phyloP scores from a whole-genome alignment of 2,113 vertebrate species.

The Platysteira castanea region DNA sequence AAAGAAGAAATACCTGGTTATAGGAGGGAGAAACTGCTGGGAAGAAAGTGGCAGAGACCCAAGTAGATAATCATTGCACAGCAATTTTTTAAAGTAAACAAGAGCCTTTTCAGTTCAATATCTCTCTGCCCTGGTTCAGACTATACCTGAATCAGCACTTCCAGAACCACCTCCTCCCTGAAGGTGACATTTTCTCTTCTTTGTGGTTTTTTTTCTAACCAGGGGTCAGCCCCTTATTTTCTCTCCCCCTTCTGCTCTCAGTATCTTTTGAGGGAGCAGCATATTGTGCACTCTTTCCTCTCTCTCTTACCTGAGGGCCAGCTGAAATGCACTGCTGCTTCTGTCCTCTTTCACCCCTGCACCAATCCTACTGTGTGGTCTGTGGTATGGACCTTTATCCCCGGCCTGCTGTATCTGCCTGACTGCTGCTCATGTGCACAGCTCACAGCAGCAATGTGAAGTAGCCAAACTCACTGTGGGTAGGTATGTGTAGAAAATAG shows the following conservation, averaged over 20 bases:
- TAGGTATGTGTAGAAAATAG: background rate
- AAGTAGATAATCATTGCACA: background rate
- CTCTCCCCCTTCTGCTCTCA: background rate
- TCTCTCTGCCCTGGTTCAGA: background rate
- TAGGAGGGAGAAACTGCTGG: background rate
- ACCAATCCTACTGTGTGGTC: background rate
- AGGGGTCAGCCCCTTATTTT: background rate
- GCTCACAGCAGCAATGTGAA: background rate
- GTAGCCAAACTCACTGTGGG: background rate
- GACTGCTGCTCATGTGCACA: background rate
- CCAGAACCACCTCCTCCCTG: background rate
- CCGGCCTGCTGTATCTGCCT: background rate
- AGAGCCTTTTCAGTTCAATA: background rate
- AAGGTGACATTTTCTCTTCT: constrained; percentile 7
- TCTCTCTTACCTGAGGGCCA: background rate
- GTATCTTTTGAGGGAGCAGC: background rate
- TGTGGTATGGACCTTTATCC: background rate
- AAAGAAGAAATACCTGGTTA: background rate
- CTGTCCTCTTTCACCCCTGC: background rate
- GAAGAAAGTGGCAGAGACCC: constrained; percentile 16
- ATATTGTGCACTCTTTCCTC: background rate
- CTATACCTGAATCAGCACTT: constrained; percentile 15
- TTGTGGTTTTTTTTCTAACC: background rate
- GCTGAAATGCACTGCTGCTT: background rate
- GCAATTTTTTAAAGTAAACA: constrained; percentile 31